Base-by-base conservation (phyloP, 2,113 vertebrate species). In the Pterocles burchelli region DNA sequence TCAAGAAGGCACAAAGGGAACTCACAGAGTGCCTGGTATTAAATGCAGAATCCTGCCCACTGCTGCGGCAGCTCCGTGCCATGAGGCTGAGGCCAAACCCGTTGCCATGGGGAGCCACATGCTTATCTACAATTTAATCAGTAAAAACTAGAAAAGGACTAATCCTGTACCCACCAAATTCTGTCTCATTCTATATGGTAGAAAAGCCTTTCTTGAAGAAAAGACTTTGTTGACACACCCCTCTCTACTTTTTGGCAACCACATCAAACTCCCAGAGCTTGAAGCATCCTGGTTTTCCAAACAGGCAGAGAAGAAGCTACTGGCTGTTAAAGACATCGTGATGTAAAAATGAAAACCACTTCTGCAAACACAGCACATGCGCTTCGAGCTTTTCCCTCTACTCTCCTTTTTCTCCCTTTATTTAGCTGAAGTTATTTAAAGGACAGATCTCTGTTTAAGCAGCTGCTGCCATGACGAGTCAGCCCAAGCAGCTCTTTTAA, bases 371-470 rank as follows among this genome's bases (percentile, higher is more conserved):
- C 58, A 93, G 51, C 38, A 68, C 77, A 5, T 68, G 17, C 62
- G 79, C 95, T 91, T 66, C 78, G 90, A 95, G 87, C 76, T 91
- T 88, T 71, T 59, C 74, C 70, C 45, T 94, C 43, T n/a, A 9
- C 66, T 94, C 70, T 78, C 22, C n/a, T 82, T 61, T 21, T 24
- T 34, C 78, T 79, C 38, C 57, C 54, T 94, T 95, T 85, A 88
- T 93, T 89, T 77, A 94, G 73, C 89, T 90, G 79, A 61, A 94
- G 94, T 95, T 96, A 96, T 96, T 97, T 96, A 96, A 95, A 94
- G 85, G 92, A 77, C 76, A 94, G 85, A 93, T 72, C 92, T 95
- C 55, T 97, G 97, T 97, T 97, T 97, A 97, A 96, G 95, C 97
- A 97, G 97, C 97, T 97, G 97, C 94, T 95, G 91, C 95, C 95